These are phyloP conservation scores for Vanessa atalanta DNA, from an alignment of 1,140 invertebrate species.

Conservation along the genomic window DNA sequence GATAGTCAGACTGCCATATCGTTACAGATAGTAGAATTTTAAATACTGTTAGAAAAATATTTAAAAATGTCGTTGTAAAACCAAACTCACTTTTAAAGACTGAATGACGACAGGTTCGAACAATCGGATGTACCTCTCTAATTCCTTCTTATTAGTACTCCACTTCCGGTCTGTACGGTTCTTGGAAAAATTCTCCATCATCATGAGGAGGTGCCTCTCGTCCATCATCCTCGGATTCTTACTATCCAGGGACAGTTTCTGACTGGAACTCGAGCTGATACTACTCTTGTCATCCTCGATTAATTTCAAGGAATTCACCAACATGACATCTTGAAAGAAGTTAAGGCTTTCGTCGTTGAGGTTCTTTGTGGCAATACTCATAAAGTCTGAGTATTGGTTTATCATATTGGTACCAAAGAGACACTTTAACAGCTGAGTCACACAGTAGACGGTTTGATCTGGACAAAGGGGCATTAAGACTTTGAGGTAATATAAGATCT, in stretches of 20 bases:
- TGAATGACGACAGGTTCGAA: conserved; percentile 96
- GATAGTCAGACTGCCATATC: no score
- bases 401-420: conserved; percentile 90
- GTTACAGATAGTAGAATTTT: no score
- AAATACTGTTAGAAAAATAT: no score
- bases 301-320: conserved; percentile 31
- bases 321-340: conserved; percentile 59
- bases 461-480: conserved; percentile 87
- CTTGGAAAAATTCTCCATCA: conserved; percentile 74
- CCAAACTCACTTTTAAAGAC: conserved; percentile 84
- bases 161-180: conserved; percentile 76
- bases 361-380: conserved; percentile 55
- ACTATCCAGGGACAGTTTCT: conserved; percentile 57
- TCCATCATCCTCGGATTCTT: conserved; percentile 61
- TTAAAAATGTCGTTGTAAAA: neutral
- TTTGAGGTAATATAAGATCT: conserved; percentile 89
- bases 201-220: conserved; percentile 66
- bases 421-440: conserved; percentile 91
- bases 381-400: conserved; percentile 83
- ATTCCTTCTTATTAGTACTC: conserved; percentile 83
- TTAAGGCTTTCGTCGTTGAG: conserved; percentile 23
- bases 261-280: conserved; percentile 56
- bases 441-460: conserved; percentile 87
- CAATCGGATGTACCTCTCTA: conserved; percentile 90
- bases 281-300: conserved; percentile 42